Base-by-base conservation (phyloP, 2,113 vertebrate genomes). In the Murina feae region DNA sequence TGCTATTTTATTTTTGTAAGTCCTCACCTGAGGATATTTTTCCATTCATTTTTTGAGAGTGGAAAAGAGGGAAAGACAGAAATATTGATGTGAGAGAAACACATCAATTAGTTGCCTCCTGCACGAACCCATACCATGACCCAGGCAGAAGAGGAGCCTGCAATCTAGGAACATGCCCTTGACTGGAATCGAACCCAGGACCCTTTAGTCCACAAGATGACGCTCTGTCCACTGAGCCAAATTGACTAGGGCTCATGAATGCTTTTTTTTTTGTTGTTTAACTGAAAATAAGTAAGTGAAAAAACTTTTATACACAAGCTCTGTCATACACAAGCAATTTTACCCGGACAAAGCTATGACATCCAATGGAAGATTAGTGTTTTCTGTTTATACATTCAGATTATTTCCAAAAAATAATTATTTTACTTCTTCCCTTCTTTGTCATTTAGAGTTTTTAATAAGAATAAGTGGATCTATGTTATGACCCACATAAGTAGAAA, bases 321-420 rank as follows among this genome's bases (percentile, higher is more conserved):
- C 68, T 94, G 91, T 51, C 17, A 51, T 82, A 66, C 23, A 78
- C 8, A 80, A 60, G n/a, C 16, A 86, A 72, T 84, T 96, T 94
- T 76, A 93, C 49, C 7, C 20, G 2, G 5, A 83, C 5, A 63
- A 89, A 92, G 11, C 65, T n/a, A 32, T 65, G 63, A 86, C 42
- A 91, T 42, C 14, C 42, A 69, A 12, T 11, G 14, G 16, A 63
- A 28, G 2, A 28, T 30, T 80, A 74, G 14, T 63, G 35, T 23
- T 91, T 92, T 83, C 51, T 83, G 18, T 74, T 95, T 85, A 78
- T 39, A 60, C 18, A 80, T 42, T 89, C 35, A 66, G 20, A 35
- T 65, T 71, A 47, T 55, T 71, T 89, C 63, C 17, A 53, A 71
- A 72, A 47, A 85, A 18, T 49, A 1, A n/a, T 69, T 80, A 44